Evolutionary conservation across 2,888 invertebrate species (phyloP).

Genomic region (Amphipoea oculea): DNA sequence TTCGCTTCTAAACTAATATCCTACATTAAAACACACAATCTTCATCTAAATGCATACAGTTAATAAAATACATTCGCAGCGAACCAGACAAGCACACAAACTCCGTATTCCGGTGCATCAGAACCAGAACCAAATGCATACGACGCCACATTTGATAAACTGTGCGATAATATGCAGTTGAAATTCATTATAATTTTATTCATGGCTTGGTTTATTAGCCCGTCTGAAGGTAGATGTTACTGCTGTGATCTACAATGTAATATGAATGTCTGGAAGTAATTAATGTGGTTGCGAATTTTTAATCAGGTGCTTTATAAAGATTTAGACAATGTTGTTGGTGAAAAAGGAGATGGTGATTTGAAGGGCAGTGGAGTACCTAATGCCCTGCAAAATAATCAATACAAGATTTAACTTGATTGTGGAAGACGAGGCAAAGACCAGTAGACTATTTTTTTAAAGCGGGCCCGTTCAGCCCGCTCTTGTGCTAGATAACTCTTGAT

Average conservation of each 20-base stretch:
- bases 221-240: slow-evolving; percentile 59
- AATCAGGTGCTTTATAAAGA: slow-evolving; percentile 45
- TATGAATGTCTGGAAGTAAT: slow-evolving; percentile 66
- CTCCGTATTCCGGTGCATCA: slow-evolving; percentile 66
- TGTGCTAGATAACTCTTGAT: no score
- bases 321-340: slow-evolving; percentile 2
- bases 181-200: slow-evolving; percentile 88
- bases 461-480: no score
- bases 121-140: slow-evolving; percentile 77
- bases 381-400: not conserved
- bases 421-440: not conserved
- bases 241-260: slow-evolving; percentile 68
- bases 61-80: slow-evolving; percentile 49
- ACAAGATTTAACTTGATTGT: not conserved
- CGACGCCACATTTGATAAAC: slow-evolving; percentile 79
- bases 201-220: slow-evolving; percentile 81
- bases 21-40: not conserved
- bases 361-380: not conserved
- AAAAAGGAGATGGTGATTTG: not conserved
- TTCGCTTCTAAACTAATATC: not conserved
- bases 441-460: not conserved
- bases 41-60: not conserved
- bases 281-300: slow-evolving; percentile 64
- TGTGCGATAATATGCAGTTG: slow-evolving; percentile 77
- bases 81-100: slow-evolving; percentile 56